phyloP scores from a whole-genome alignment of 2,888 invertebrate genomes.

The Disparrhopalites patrizii region DNA sequence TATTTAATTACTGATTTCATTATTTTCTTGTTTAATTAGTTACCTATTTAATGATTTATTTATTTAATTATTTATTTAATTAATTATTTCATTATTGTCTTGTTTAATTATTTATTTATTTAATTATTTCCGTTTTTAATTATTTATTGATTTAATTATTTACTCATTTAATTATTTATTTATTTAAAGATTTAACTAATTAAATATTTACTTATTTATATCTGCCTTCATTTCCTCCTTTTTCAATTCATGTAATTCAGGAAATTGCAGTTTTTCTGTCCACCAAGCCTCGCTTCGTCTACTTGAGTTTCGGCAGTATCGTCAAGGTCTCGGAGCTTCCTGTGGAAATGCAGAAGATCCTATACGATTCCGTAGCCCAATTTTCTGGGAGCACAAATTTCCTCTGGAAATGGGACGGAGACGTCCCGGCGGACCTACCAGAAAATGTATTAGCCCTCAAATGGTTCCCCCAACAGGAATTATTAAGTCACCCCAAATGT shows the following conservation, averaged over 20 bases:
- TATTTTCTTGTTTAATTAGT: too few relatives aligned
- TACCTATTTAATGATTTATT: too few relatives aligned
- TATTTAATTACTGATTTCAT: too few relatives aligned
- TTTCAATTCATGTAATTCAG: slow-evolving; percentile 1
- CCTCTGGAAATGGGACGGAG: slow-evolving; percentile 39
- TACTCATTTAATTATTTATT: too few relatives aligned
- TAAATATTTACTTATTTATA: too few relatives aligned
- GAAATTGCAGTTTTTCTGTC: slow-evolving; percentile 1
- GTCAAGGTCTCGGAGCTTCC: neutral
- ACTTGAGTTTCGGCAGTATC: slow-evolving; percentile 18
- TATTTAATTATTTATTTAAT: too few relatives aligned
- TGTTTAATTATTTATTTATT: too few relatives aligned
- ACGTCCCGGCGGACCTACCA: slow-evolving; percentile 51
- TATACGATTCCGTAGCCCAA: slow-evolving; percentile 30
- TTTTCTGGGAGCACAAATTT: slow-evolving; percentile 27
- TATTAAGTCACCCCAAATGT: slow-evolving; percentile 23
- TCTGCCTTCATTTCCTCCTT: neutral
- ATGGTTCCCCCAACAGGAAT: slow-evolving; percentile 41
- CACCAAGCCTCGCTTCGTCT: slow-evolving; percentile 9
- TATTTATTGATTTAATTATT: too few relatives aligned
- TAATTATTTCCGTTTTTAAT: too few relatives aligned
- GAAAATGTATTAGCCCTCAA: slow-evolving; percentile 46
- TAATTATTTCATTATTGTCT: too few relatives aligned
- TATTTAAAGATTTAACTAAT: too few relatives aligned
- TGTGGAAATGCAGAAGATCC: slow-evolving; percentile 10